Evolutionary conservation across 2,797 vertebrate species (phyloP).

Genomic region (Chelmon rostratus): DNA sequence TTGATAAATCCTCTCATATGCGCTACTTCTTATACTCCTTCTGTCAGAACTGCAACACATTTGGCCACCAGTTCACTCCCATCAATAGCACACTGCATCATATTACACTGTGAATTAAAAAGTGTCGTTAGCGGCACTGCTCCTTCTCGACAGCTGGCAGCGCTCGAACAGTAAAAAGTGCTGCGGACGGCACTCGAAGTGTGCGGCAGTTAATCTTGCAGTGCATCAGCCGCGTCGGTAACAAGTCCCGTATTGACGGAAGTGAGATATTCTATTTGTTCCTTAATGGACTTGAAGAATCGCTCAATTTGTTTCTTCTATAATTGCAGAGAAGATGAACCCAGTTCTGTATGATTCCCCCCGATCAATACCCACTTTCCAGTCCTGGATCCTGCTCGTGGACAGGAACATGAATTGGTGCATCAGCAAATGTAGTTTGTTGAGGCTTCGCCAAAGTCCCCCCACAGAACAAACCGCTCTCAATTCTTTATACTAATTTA

Average conservation of each 20-base stretch:
- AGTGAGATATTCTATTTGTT: constrained; percentile 61
- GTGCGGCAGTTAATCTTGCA: constrained; percentile 36
- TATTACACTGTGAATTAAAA: background rate
- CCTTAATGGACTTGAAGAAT: constrained; percentile 66
- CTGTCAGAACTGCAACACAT: background rate
- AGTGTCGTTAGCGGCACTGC: constrained; percentile 1
- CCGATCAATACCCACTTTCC: constrained; percentile 64
- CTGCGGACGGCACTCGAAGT: background rate
- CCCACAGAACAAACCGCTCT: background rate
- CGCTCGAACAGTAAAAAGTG: constrained; percentile 18
- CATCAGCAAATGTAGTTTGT: constrained; percentile 28
- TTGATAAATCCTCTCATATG: too few relatives aligned
- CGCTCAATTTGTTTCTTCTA: constrained; percentile 66
- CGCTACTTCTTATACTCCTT: background rate
- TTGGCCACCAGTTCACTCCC: too few relatives aligned
- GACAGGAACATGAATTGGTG: constrained; percentile 19
- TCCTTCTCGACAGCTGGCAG: constrained; percentile 23
- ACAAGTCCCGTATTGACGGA: constrained; percentile 57
- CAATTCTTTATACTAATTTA: constrained; percentile 3
- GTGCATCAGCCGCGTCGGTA: constrained; percentile 35
- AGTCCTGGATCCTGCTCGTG: constrained; percentile 22
- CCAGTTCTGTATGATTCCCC: constrained; percentile 52
- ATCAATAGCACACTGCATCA: background rate
- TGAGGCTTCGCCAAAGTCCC: too few relatives aligned
- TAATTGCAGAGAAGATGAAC: constrained; percentile 70